Evolutionary conservation across 2,113 vertebrate genomes (phyloP).

Genomic region (Oryzias curvinotus): DNA sequence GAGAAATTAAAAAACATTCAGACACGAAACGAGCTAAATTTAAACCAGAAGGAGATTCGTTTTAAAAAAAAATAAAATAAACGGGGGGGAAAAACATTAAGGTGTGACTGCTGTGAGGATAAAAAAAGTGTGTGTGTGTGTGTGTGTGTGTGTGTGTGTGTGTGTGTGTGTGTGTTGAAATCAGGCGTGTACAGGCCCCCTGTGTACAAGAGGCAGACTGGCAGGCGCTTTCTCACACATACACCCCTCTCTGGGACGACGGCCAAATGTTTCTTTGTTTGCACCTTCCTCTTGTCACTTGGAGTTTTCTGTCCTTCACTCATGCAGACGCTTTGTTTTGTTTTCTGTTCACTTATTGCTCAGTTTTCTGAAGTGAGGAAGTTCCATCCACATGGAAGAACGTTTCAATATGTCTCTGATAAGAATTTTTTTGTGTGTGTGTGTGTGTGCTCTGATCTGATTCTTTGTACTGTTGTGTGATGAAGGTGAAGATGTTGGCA

Average conservation of each 20-base stretch:
- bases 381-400: background rate
- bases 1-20: too few relatives aligned
- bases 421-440: background rate
- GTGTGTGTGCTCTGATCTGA: background rate
- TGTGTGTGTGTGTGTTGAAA: conserved; percentile 35
- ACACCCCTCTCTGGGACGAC: conserved; percentile 51
- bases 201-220: conserved; percentile 65
- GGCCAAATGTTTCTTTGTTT: conserved; percentile 70
- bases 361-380: conserved; percentile 5
- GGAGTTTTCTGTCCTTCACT: conserved; percentile 65
- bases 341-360: conserved; percentile 23
- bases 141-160: background rate
- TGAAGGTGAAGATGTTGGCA: background rate
- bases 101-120: conserved; percentile 36
- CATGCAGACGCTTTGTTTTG: conserved; percentile 44
- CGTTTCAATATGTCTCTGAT: background rate
- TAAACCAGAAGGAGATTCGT: too few relatives aligned
- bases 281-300: conserved; percentile 69
- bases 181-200: conserved; percentile 48
- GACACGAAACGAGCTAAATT: too few relatives aligned
- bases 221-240: conserved; percentile 61
- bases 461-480: background rate
- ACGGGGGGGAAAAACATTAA: too few relatives aligned
- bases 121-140: conserved; percentile 4
- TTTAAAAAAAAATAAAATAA: too few relatives aligned